Evolutionary conservation across 2,888 invertebrate species (phyloP).

Genomic region (Blomia tropicalis): DNA sequence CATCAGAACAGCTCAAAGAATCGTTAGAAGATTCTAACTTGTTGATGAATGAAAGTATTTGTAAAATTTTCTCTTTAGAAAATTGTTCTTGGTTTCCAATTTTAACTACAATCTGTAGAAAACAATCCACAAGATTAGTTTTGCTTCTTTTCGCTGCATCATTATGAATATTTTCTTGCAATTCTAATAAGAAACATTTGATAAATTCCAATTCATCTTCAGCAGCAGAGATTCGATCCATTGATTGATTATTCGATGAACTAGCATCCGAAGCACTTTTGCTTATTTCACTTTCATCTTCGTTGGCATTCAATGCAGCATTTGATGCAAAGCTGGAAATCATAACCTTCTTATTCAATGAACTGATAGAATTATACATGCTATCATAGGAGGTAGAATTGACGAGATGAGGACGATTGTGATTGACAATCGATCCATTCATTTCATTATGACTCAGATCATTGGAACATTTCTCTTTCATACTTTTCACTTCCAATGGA

Average conservation of each 20-base stretch:
- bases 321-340: neutral
- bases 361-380: constrained; percentile 21
- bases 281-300: neutral
- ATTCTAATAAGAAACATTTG: neutral
- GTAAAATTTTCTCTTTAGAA: constrained; percentile 4
- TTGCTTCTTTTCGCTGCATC: neutral
- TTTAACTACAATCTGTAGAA: constrained; percentile 1
- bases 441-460: neutral
- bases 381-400: constrained; percentile 33
- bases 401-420: constrained; percentile 46
- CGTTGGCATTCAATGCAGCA: neutral
- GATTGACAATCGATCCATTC: neutral
- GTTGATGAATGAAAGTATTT: neutral
- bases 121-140: neutral
- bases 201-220: neutral
- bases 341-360: neutral
- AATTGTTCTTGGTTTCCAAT: constrained; percentile 4
- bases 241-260: neutral
- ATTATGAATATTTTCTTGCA: neutral
- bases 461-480: constrained; percentile 59
- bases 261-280: neutral
- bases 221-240: neutral
- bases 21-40: neutral
- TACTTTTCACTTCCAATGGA: constrained; percentile 68
- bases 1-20: neutral